These are phyloP conservation scores for Panagrolaimus sp. DNA, from an alignment of 1,140 invertebrate genomes.

Conservation along the genomic window DNA sequence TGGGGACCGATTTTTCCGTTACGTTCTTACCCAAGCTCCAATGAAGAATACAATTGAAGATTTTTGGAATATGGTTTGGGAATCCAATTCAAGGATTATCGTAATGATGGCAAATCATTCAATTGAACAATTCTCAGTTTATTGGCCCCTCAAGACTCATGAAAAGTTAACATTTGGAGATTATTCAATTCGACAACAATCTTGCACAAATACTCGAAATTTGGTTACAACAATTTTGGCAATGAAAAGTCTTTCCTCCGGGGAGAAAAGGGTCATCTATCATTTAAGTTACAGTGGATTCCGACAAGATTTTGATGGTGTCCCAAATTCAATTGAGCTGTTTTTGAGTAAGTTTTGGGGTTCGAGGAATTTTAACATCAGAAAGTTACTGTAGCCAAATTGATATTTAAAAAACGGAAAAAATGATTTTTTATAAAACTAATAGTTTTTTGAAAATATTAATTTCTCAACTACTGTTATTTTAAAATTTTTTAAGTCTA, in stretches of 20 bases:
- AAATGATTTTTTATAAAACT: too few species aligned
- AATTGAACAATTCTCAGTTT: slow-evolving; percentile 25
- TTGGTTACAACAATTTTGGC: slow-evolving; percentile 49
- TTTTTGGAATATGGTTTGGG: slow-evolving; percentile 97
- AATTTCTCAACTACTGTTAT: too few species aligned
- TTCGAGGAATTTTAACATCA: too few species aligned
- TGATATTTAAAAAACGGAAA: neutral
- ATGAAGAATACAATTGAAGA: slow-evolving; percentile 85
- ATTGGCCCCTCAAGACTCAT: slow-evolving; percentile 46
- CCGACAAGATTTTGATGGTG: slow-evolving; percentile 25
- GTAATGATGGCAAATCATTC: slow-evolving; percentile 81
- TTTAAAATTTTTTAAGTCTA: too few species aligned
- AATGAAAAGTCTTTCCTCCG: slow-evolving; percentile 32
- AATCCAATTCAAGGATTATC: slow-evolving; percentile 81
- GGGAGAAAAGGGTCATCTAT: slow-evolving; percentile 46
- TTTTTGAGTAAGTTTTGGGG: slow-evolving; percentile 34
- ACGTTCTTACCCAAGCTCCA: slow-evolving; percentile 67
- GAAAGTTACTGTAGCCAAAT: too few species aligned
- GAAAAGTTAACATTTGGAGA: slow-evolving; percentile 43
- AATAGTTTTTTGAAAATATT: too few species aligned
- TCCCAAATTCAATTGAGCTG: slow-evolving; percentile 30
- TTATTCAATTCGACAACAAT: slow-evolving; percentile 28
- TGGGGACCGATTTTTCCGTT: slow-evolving; percentile 50
- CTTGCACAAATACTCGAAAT: slow-evolving; percentile 9
- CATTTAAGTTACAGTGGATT: slow-evolving; percentile 48